Percentiles rank a stretch among this genome's conserved stretches.
phyloP scores from a whole-genome alignment of 2,797 vertebrate genomes.

The Crenichthys baileyi region DNA sequence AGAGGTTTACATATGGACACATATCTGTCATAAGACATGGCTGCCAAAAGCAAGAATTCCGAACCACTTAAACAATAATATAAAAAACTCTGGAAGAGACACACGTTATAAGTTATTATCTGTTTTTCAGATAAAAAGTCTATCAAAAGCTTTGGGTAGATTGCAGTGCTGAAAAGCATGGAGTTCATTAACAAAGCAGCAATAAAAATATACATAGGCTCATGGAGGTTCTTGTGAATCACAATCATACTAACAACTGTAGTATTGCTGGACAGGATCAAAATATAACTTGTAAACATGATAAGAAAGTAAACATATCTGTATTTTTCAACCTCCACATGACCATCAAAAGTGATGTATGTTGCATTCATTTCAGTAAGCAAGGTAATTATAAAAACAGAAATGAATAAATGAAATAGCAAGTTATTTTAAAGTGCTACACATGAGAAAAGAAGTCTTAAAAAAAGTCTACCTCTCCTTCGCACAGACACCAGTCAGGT shows the following conservation, averaged over 20 bases:
- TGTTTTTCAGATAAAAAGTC: background rate
- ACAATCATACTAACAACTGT: too few relatives aligned
- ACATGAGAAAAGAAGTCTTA: background rate
- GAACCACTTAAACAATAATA: background rate
- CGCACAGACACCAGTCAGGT: too few relatives aligned
- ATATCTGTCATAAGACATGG: background rate
- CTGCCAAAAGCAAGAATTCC: background rate
- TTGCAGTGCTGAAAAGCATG: background rate
- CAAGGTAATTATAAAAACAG: background rate
- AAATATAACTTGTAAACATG: background rate
- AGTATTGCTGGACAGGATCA: background rate
- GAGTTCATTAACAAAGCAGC: background rate
- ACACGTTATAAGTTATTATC: background rate
- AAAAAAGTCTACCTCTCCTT: too few relatives aligned
- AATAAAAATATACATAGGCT: too few relatives aligned
- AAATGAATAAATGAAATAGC: background rate
- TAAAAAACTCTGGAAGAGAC: background rate
- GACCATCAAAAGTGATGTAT: background rate
- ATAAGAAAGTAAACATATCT: background rate
- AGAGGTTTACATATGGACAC: background rate
- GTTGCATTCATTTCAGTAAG: background rate
- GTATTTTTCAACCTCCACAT: background rate
- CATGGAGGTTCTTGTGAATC: too few relatives aligned
- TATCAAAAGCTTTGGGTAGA: slow-evolving; percentile 3
- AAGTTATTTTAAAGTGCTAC: background rate